phyloP scores from a whole-genome alignment of 1,140 invertebrate genomes.

The Bombus superbus region DNA sequence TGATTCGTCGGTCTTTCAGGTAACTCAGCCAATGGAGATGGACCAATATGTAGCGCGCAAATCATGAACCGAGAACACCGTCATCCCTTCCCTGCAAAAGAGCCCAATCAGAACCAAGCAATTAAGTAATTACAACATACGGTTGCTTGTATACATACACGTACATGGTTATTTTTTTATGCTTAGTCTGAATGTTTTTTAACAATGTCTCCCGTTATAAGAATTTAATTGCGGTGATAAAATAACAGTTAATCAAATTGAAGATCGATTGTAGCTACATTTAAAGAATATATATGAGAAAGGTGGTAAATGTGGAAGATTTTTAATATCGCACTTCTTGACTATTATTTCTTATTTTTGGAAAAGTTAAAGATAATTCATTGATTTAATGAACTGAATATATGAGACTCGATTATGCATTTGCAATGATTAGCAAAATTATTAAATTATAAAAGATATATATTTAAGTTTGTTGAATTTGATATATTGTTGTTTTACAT shows the following conservation, averaged over 20 bases:
- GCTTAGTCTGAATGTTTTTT: background rate
- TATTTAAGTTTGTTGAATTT: too few species aligned
- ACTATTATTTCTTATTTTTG: background rate
- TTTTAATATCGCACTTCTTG: background rate
- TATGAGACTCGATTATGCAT: too few species aligned
- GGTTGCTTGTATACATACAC: background rate
- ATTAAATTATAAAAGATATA: too few species aligned
- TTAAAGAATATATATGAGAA: background rate
- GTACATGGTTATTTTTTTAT: background rate
- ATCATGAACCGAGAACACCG: slow-evolving; percentile 50
- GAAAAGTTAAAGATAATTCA: too few species aligned
- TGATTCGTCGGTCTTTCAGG: slow-evolving; percentile 52
- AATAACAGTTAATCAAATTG: background rate
- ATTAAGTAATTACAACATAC: slow-evolving; percentile 63
- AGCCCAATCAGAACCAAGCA: slow-evolving; percentile 61
- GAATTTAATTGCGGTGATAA: background rate
- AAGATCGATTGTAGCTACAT: too few species aligned
- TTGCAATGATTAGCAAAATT: too few species aligned
- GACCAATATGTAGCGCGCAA: slow-evolving; percentile 38
- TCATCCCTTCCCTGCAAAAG: slow-evolving; percentile 7
- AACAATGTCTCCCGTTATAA: background rate
- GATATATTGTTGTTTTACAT: too few species aligned
- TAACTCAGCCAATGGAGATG: slow-evolving; percentile 53
- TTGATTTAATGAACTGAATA: too few species aligned
- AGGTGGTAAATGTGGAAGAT: background rate